These are phyloP conservation scores for Hylaeus anthracinus DNA, from an alignment of 1,140 invertebrate species.

Conservation along the genomic window DNA sequence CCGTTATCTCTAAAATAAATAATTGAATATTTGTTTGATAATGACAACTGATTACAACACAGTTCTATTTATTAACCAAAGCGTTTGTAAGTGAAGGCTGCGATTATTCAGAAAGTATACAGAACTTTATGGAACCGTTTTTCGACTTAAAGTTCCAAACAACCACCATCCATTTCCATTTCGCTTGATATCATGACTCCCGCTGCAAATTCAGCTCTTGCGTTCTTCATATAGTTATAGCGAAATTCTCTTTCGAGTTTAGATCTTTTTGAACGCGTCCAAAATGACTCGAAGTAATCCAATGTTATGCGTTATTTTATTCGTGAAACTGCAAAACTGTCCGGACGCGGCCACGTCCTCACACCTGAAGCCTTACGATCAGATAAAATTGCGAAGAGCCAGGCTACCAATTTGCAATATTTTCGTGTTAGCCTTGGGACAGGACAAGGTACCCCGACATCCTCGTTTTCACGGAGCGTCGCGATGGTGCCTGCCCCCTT, in stretches of 20 bases:
- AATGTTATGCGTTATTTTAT: not conserved
- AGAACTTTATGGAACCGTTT: no score
- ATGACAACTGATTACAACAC: no score
- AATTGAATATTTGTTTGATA: no score
- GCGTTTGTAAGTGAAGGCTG: no score
- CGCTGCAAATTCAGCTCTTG: no score
- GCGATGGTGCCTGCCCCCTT: slow-evolving; percentile 23
- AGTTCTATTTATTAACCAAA: no score
- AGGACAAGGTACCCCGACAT: slow-evolving; percentile 25
- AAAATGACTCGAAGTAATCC: slow-evolving; percentile 14
- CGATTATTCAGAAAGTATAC: no score
- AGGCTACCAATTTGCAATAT: slow-evolving; percentile 69
- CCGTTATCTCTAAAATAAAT: no score
- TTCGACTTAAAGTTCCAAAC: no score
- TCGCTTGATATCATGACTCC: no score
- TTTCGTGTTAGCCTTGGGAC: slow-evolving; percentile 63
- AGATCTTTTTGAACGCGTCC: not conserved
- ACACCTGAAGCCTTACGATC: slow-evolving; percentile 15
- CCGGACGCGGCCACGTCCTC: not conserved
- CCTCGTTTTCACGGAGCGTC: slow-evolving; percentile 38
- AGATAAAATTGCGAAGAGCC: slow-evolving; percentile 47
- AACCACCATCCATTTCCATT: no score
- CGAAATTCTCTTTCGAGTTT: not conserved
- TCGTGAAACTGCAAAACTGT: not conserved
- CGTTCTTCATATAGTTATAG: no score